Conservation (phyloP, 2,113 vertebrate species). For the Pelusios castaneus region DNA sequence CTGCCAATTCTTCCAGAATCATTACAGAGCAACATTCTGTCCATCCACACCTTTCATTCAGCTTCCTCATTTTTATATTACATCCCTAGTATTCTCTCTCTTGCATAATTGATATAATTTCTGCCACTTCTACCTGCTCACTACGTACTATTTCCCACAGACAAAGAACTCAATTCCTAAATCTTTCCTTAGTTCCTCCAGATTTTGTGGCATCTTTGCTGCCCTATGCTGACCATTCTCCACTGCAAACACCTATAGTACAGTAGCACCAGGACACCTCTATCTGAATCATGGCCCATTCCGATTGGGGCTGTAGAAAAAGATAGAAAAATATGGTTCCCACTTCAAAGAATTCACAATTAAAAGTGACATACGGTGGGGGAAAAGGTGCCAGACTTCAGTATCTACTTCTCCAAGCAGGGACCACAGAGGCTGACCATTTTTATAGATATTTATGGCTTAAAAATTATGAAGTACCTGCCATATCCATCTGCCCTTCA, state of each 20-base stretch:
- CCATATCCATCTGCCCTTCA: not conserved
- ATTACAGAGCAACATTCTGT: not conserved
- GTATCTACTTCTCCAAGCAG: not conserved
- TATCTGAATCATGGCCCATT: fast-evolving
- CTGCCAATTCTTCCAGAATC: not conserved
- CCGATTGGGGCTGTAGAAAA: not conserved
- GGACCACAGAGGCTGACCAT: not conserved
- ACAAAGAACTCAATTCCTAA: not conserved
- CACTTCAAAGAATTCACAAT: not conserved
- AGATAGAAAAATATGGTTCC: not conserved
- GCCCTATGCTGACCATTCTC: not conserved
- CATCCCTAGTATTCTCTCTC: not conserved
- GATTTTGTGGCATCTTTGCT: not conserved
- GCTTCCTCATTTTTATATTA: not conserved
- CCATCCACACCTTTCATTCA: fast-evolving
- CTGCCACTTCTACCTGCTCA: not conserved
- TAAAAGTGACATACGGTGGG: fast-evolving
- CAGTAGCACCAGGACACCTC: fast-evolving
- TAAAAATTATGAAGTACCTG: not conserved
- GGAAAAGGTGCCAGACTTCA: not conserved
- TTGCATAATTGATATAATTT: not conserved
- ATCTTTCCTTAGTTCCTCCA: not conserved
- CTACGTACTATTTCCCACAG: not conserved
- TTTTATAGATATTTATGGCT: not conserved
- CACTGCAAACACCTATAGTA: not conserved